Conservation (phyloP, 2,113 vertebrate genomes). For the Ailuropoda melanoleuca region DNA sequence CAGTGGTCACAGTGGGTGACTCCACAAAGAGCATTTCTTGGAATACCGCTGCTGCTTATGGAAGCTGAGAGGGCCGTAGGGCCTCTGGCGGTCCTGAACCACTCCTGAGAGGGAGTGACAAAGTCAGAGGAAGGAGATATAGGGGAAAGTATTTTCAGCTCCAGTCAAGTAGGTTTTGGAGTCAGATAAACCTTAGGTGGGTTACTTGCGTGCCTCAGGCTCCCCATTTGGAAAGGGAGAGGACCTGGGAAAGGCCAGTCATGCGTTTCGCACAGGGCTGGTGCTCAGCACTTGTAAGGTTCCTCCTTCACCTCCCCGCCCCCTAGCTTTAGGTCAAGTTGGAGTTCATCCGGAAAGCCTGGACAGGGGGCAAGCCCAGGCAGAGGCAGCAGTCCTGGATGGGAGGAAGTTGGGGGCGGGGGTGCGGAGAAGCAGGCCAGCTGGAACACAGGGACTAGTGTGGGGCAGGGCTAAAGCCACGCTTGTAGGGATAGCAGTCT, state of each 20-base stretch:
- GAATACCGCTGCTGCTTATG: neutral
- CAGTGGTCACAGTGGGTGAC: fast-evolving
- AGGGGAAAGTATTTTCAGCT: neutral
- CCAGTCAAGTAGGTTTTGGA: neutral
- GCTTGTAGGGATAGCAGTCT: neutral
- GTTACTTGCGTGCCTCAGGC: neutral
- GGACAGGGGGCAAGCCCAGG: neutral
- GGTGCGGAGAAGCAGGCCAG: neutral
- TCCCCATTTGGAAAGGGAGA: neutral
- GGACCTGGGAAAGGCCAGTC: neutral
- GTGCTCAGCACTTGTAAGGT: neutral
- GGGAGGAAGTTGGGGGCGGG: fast-evolving
- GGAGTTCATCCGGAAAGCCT: neutral
- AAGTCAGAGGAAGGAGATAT: neutral
- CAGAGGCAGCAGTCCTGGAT: neutral
- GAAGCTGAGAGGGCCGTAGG: neutral
- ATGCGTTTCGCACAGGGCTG: fast-evolving
- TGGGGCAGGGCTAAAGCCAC: neutral
- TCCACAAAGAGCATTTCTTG: neutral
- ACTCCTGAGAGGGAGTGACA: neutral
- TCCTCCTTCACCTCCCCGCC: neutral
- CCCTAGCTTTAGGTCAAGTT: neutral
- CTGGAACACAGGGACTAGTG: neutral
- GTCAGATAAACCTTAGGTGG: neutral
- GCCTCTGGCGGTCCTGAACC: too few species aligned